Evolutionary conservation across 2,888 invertebrate species (phyloP), one percentile per base, ranked within the genome.

Genomic region (Myopa testacea): DNA sequence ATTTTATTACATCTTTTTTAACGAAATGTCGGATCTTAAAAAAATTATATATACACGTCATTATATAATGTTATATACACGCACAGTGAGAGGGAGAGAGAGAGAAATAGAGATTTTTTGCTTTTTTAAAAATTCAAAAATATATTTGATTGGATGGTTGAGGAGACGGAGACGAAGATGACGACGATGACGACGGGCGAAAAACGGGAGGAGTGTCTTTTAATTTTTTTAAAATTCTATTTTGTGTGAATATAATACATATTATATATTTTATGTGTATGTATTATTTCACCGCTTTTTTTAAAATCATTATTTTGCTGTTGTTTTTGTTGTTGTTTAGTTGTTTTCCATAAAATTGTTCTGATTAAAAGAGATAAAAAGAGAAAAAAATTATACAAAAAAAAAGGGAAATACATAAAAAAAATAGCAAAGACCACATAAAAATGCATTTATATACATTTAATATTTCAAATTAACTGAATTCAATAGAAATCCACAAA

Each of bases 21-120:
- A 6, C 40, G 8, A 40, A 6, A 40, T 45, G 6, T 10, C 78
- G 75, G 78, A 83, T 82, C 82, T 82, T 82, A 80, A 83, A 85
- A 88, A 88, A 88, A 88, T 88, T 88, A 88, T 88, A 88, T 87
- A 87, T 88, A 88, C 84, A 88, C 88, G 88, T 88, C 88, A 86
- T 78, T 80, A 78, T 73, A 72, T 6, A 3, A 76, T 75, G 69
- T 65, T 4, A 1, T 38, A 76, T 52, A 52, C 38, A 75, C 58
- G 14, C 55, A 26, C 26, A 6, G n/a, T 55, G 55, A 8, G 2
- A 55, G 55, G 8, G 55, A n/a, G 4, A 45, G 45, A 45, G 7
- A 45, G 45, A 45, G 40, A 40, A 40, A 40, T 4, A 40, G 40
- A 40, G 45, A 58, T 45, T 52, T 37, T 55, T 52, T 34, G 19